These are phyloP conservation scores for Dascillus cervinus DNA, from an alignment of 2,888 invertebrate genomes.

Conservation along the genomic window DNA sequence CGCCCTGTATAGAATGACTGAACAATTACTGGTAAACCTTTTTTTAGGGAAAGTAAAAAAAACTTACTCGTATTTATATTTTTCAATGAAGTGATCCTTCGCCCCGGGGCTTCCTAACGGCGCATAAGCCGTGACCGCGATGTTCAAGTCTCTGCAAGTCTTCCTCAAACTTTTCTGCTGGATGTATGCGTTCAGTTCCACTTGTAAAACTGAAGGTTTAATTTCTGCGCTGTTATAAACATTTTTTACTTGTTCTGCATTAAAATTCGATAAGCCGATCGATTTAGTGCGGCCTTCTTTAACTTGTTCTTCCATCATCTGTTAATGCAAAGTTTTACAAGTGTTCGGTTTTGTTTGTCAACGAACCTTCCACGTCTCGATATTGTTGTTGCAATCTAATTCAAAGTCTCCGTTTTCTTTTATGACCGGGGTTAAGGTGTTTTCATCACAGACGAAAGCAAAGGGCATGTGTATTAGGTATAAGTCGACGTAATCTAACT, in stretches of 20 bases:
- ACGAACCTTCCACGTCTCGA: constrained; percentile 61
- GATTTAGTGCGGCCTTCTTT: constrained; percentile 55
- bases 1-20: too few species aligned
- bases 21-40: not conserved
- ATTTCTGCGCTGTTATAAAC: constrained; percentile 54
- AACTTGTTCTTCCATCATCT: constrained; percentile 65
- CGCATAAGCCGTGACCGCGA: constrained; percentile 62
- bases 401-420: constrained; percentile 53
- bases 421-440: constrained; percentile 47
- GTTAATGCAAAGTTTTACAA: constrained; percentile 11
- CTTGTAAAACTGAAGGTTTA: constrained; percentile 65
- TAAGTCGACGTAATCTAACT: constrained; percentile 65
- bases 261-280: constrained; percentile 79
- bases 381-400: constrained; percentile 57
- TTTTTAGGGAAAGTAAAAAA: too few species aligned
- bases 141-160: constrained; percentile 54
- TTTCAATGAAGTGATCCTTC: constrained; percentile 52
- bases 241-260: constrained; percentile 56
- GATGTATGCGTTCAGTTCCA: constrained; percentile 70
- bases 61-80: constrained; percentile 55
- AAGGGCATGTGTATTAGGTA: constrained; percentile 74
- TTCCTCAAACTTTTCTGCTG: constrained; percentile 60
- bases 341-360: not conserved
- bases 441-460: constrained; percentile 51
- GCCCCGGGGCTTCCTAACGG: constrained; percentile 68